Base-by-base conservation (phyloP, 2,888 invertebrate species). In the Brenthis daphne region DNA sequence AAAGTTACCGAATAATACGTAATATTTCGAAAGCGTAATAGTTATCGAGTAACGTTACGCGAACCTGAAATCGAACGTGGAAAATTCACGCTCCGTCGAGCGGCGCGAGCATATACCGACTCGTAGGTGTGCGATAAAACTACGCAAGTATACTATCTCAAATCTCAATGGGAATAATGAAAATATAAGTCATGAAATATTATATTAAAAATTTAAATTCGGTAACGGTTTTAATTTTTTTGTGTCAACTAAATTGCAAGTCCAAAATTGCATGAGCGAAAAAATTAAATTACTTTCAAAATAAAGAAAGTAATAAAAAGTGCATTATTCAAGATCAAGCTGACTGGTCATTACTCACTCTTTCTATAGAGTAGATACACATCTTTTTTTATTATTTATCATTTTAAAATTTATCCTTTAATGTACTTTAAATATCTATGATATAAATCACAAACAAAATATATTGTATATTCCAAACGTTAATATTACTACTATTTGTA, bases 11-110 rank as follows among this genome's bases (percentile, higher is more conserved):
- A 89, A 89, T 87, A 86, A 78, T 83, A 87, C 89, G 89, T 91
- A 92, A 92, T 87, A 83, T 87, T 88, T 85, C 84, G 88, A 87
- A 89, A 90, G 87, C 82, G 82, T 89, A 87, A 90, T 87, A 85
- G 84, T 88, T 88, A 90, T 89, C 85, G 83, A 82, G 85, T 84
- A 76, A 79, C 79, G 86, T 91, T 90, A 89, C 83, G 89, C 81
- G 87, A 85, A 81, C 82, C 88, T 89, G 90, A 91, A 92, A 89
- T 85, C 88, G 86, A 91, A 90, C 85, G 90, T 91, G 90, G 90
- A 92, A 91, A 88, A 88, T 89, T 91, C 86, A 91, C 82, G 92
- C 90, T 89, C 84, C 78, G 86, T 82, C 81, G 81, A 89, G 90
- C 90, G 86, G 80, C 80, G 80, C 86, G 82, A 56, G 54, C 69